Percentiles rank a stretch among this genome's conserved stretches.
Conservation (phyloP, 2,113 vertebrate species). For the Calyptommatus sinebrachiatus region DNA sequence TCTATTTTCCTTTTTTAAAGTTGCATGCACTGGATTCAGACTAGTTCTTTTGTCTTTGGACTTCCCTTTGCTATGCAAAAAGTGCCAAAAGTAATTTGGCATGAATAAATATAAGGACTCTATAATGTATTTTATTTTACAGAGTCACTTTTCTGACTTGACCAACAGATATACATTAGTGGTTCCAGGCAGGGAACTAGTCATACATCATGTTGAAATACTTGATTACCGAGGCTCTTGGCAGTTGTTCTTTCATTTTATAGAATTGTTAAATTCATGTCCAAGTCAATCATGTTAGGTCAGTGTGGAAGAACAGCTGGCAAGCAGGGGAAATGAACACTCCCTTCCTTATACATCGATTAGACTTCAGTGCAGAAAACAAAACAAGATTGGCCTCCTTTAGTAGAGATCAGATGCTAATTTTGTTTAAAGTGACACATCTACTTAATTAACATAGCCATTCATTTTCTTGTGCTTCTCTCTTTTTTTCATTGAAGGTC, state of each 20-base stretch:
- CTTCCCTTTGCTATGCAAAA: slow-evolving; percentile 15
- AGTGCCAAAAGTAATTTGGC: slow-evolving; percentile 17
- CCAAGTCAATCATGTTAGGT: slow-evolving; percentile 41
- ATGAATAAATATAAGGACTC: slow-evolving; percentile 18
- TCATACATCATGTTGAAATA: slow-evolving; percentile 9
- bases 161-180: background rate
- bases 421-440: slow-evolving; percentile 9
- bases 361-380: slow-evolving; percentile 16
- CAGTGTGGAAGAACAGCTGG: slow-evolving; percentile 32
- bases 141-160: slow-evolving; percentile 28
- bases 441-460: slow-evolving; percentile 31
- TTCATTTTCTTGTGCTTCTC: slow-evolving; percentile 12
- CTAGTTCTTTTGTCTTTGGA: slow-evolving; percentile 18
- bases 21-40: slow-evolving; percentile 6
- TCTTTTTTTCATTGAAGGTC: background rate
- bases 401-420: slow-evolving; percentile 25
- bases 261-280: slow-evolving; percentile 39
- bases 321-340: slow-evolving; percentile 9
- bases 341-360: slow-evolving; percentile 6
- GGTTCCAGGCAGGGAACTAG: slow-evolving; percentile 6
- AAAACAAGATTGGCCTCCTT: slow-evolving; percentile 24
- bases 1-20: slow-evolving; percentile 19
- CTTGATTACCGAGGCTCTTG: slow-evolving; percentile 23
- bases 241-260: slow-evolving; percentile 39
- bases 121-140: slow-evolving; percentile 23